Base-by-base conservation (phyloP, 2,888 invertebrate species). In the Anodontia alba region DNA sequence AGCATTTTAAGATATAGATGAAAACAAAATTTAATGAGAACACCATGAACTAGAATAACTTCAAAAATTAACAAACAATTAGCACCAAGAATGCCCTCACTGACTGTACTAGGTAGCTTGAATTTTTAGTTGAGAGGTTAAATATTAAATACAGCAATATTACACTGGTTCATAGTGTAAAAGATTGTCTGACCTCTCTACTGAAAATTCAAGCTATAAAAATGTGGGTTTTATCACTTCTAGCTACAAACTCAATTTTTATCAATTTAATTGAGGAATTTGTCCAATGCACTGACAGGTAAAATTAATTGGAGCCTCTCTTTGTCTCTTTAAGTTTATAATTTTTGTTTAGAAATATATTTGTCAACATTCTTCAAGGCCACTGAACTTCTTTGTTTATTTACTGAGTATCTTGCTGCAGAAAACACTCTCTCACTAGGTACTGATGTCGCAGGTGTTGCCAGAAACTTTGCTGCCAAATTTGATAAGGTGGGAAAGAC, bases 271-370 rank as follows among this genome's bases (percentile, higher is more conserved):
- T n/a, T n/a, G n/a, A n/a, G n/a, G 38, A 8, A 46, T 20, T 7
- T 46, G 46, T 46, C 46, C 17, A 46, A 15, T 17, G 46, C 46
- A 38, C 38, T 38, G 38, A 12, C 38, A 38, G 38, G 5, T 38
- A 38, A 38, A 38, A 38, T 38, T 46, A 46, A 46, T 46, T 46
- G 5, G 46, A 46, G 46, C 15, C 42, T 15, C 15, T 42, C 15
- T 42, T 42, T 42, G 42, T n/a, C n/a, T 38, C 38, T 38, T 38
- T 38, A 8, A 12, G 38, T 17, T 69, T 43, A 26, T 69, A 49
- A 49, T 71, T 46, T 46, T 49, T 71, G 43, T 68, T 68, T 15
- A 68, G 20, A n/a, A 68, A 68, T 33, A 68, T 42, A 26, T 20
- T 20, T 42, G 23, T 68, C 68, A 43, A 68, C 68, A 26, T 38